Evolutionary conservation across 37 sponge, comb jelly and placozoan genomes (phyloP), one percentile per base, ranked within the genome.

Genomic region (Lycopodina hypogea): DNA sequence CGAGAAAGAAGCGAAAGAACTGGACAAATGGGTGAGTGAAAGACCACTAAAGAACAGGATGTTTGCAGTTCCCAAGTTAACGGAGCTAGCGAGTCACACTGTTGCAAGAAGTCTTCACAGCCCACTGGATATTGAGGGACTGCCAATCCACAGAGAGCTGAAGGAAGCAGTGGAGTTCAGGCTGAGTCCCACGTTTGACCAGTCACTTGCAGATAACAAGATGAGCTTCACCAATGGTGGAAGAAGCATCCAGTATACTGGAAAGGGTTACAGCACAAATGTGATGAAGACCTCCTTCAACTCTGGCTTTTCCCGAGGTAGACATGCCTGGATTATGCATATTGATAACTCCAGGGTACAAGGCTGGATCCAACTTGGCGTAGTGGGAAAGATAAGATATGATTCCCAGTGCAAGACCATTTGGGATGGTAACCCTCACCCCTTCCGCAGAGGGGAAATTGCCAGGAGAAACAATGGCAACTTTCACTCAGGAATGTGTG

Each of bases 381-480:
- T 96, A 28, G 88, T 96, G 2, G 86, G 89, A 59, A 55, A 79
- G 57, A 63, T 78, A 40, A 55, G 96, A n/a, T 76, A 66, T 76
- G 59, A 79, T 19, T 32, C 30, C 6, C 76, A 78, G 29, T 90
- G 93, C 48, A 38, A 60, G 30, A 89, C 90, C 12, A 52, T 52
- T 7, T 96, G 93, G 93, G 96, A 96, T 56, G 93, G 96, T 0
- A 92, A 89, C 38, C 96, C 96, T 0, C 96, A 96, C 74, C 96
- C 96, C 14, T 92, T 90, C 61, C 52, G 96, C 38, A 30, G 56
- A 34, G 96, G 93, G 4, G 96, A 96, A 74, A 80, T 96, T 50
- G 93, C 96, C 0, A 70, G 90, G 36, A 67, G 88, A 23, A 96
- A 81, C 68, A 92, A 96, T 42, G 96, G 96, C 29, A 92, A 92